phyloP scores from a whole-genome alignment of 2,888 invertebrate genomes.

The Periphyllus acericola region DNA sequence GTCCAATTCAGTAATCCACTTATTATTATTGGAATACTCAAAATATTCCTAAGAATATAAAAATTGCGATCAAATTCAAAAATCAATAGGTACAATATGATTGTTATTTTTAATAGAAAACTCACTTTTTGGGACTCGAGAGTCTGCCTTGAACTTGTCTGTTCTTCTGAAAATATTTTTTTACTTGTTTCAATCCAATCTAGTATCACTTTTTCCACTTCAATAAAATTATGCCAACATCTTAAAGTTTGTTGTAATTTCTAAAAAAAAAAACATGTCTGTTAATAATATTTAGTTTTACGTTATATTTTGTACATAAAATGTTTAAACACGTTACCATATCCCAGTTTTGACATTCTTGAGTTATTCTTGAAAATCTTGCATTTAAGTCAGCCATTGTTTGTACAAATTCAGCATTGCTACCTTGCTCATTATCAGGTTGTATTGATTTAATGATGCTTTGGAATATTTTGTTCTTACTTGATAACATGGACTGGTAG shows the following conservation, averaged over 20 bases:
- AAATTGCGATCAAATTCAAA: background rate
- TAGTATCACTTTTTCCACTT: slow-evolving; percentile 78
- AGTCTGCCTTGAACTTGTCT: slow-evolving; percentile 70
- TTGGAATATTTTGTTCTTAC: slow-evolving; percentile 92
- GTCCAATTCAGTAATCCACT: slow-evolving; percentile 81
- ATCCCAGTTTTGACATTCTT: slow-evolving; percentile 81
- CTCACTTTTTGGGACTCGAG: slow-evolving; percentile 65
- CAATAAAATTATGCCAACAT: slow-evolving; percentile 86
- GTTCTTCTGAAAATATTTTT: slow-evolving; percentile 80
- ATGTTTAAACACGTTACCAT: slow-evolving; percentile 67
- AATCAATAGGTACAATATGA: slow-evolving; percentile 11
- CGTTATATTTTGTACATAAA: background rate
- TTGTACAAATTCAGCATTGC: slow-evolving; percentile 67
- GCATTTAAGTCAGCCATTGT: slow-evolving; percentile 85
- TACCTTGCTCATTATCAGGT: slow-evolving; percentile 70
- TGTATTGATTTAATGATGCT: slow-evolving; percentile 84
- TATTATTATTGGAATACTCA: slow-evolving; percentile 82
- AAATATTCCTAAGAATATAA: slow-evolving; percentile 75
- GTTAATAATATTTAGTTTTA: background rate
- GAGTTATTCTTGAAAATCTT: slow-evolving; percentile 81
- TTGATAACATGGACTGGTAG: slow-evolving; percentile 93
- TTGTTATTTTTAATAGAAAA: background rate
- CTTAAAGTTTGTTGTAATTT: slow-evolving; percentile 81
- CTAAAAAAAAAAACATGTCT: slow-evolving; percentile 64
- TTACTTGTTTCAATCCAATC: slow-evolving; percentile 91